A percentile compares a stretch with the other conserved stretches of the same genome.
Evolutionary conservation across 2,113 vertebrate species (phyloP).

Genomic region (Columbina picui): DNA sequence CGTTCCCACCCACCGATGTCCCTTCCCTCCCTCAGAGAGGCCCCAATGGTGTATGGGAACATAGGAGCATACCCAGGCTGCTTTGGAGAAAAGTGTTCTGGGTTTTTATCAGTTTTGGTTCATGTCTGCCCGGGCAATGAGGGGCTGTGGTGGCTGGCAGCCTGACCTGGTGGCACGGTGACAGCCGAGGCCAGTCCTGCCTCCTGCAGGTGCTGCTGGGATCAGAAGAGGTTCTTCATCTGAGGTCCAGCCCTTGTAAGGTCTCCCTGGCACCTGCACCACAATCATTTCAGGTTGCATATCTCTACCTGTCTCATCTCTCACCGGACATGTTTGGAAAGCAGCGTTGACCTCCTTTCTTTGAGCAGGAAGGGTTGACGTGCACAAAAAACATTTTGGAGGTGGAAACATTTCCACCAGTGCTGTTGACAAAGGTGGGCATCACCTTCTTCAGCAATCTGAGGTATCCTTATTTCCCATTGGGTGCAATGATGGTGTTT

Average conservation of each 20-base stretch:
- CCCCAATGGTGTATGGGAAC: accelerated
- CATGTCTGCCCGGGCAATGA: background rate
- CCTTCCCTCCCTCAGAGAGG: background rate
- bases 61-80: background rate
- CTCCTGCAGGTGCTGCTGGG: background rate
- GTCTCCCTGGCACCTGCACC: background rate
- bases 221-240: background rate
- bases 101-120: background rate
- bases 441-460: background rate
- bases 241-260: background rate
- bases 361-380: background rate
- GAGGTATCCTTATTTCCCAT: background rate
- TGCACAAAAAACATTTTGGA: background rate
- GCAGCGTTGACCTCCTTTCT: background rate
- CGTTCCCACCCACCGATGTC: accelerated
- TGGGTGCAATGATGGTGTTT: background rate
- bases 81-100: background rate
- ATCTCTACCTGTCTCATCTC: background rate
- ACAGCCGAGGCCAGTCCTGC: background rate
- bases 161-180: accelerated
- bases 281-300: accelerated
- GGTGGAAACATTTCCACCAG: background rate
- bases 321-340: background rate
- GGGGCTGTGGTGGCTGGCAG: background rate
- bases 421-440: background rate